Evolutionary conservation across 2,888 invertebrate species (phyloP).

Genomic region (Entomobrya multifasciata): DNA sequence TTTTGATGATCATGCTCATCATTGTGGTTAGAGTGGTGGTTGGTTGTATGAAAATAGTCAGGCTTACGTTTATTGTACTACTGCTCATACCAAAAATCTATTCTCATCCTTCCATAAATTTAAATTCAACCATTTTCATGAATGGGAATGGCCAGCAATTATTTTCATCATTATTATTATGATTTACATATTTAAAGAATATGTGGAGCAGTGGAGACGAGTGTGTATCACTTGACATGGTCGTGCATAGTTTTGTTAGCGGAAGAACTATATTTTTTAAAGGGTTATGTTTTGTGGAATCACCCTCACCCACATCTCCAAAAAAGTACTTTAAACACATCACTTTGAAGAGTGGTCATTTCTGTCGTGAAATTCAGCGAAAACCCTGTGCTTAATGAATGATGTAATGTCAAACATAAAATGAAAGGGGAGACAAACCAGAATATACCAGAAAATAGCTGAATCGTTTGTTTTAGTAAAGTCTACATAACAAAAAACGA

Average conservation of each 20-base stretch:
- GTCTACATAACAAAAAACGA: slow-evolving; percentile 9
- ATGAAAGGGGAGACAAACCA: not conserved
- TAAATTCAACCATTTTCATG: not conserved
- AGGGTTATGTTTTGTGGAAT: not conserved
- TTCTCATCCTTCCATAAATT: not conserved
- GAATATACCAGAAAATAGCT: not conserved
- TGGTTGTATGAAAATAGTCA: not conserved
- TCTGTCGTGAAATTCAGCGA: slow-evolving; percentile 4
- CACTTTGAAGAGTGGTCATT: not conserved
- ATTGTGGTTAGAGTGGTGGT: not conserved
- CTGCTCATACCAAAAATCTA: not conserved
- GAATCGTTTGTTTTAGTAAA: not conserved
- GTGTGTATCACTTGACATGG: no score
- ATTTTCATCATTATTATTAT: not conserved
- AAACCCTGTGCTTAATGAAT: not conserved
- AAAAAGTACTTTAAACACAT: no score
- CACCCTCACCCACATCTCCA: not conserved
- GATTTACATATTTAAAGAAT: not conserved
- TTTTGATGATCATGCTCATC: not conserved
- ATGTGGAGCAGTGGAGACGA: slow-evolving; percentile 19
- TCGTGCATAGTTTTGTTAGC: not conserved
- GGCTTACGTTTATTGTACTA: no score
- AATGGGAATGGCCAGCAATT: not conserved
- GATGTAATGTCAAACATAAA: no score
- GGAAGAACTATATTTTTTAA: not conserved